Conservation (phyloP, 2,888 invertebrate genomes). For the Tolmerus cingulatus region DNA sequence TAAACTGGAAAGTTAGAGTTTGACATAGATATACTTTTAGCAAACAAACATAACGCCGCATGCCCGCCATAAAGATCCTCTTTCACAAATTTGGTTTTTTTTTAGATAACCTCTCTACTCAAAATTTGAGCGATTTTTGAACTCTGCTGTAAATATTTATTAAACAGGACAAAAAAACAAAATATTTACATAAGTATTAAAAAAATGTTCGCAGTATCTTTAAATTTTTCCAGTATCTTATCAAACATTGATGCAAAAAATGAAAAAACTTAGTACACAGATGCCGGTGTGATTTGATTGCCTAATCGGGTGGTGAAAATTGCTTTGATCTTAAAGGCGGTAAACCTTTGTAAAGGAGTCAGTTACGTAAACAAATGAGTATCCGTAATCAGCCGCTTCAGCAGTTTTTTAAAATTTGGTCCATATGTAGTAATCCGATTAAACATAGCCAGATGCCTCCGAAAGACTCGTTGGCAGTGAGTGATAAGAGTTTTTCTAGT, state of each 20-base stretch:
- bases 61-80: neutral
- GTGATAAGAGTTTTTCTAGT: neutral
- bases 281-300: neutral
- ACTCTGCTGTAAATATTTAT: neutral
- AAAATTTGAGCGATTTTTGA: neutral
- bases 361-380: neutral
- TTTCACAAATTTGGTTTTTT: neutral
- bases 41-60: neutral
- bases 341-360: neutral
- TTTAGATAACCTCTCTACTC: neutral
- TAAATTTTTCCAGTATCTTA: neutral
- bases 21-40: neutral
- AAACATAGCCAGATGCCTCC: neutral
- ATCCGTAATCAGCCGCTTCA: neutral
- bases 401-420: neutral
- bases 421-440: neutral
- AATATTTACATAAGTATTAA: neutral
- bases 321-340: neutral
- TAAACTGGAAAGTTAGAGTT: neutral
- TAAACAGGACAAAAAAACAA: neutral
- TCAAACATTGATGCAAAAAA: neutral
- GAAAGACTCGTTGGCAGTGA: neutral
- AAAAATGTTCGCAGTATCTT: neutral
- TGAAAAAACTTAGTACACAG: neutral
- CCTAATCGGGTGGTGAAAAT: neutral